Evolutionary conservation across 2,113 vertebrate genomes (phyloP).

Genomic region (Ctenodactylus gundi): DNA sequence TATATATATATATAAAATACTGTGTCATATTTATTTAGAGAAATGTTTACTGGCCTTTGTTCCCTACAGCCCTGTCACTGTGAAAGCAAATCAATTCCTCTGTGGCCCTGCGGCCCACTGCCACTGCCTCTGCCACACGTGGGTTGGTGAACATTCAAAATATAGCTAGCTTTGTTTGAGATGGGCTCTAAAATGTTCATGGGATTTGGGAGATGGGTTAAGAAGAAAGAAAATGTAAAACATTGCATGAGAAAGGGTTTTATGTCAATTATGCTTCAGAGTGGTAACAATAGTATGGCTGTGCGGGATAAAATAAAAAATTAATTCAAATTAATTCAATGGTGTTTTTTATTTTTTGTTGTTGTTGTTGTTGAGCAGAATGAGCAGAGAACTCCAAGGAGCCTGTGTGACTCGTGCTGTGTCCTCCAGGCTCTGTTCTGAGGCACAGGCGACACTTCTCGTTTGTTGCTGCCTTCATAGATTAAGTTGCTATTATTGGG

Average conservation of each 20-base stretch:
- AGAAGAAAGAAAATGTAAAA: neutral
- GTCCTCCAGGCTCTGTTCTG: neutral
- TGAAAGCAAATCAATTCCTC: neutral
- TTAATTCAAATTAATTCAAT: neutral
- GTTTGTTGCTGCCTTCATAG: neutral
- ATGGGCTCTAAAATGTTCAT: neutral
- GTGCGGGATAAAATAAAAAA: neutral
- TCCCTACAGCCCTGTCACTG: accelerated
- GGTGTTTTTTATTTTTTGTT: too few relatives aligned
- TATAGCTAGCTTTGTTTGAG: neutral
- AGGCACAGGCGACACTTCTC: neutral
- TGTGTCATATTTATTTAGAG: neutral
- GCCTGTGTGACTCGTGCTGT: neutral
- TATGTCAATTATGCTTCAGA: neutral
- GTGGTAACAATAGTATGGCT: neutral
- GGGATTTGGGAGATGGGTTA: neutral
- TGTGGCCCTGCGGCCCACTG: neutral
- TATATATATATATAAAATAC: too few relatives aligned
- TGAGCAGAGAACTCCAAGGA: neutral
- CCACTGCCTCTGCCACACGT: accelerated
- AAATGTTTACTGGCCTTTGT: neutral
- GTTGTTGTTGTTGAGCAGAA: neutral
- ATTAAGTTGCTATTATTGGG: slow-evolving; percentile 53
- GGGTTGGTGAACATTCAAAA: neutral
- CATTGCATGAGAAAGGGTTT: neutral